A percentile compares a stretch with the other conserved stretches of the same genome.
Conservation (phyloP, 2,888 invertebrate genomes). For the Tiliacea citrago region DNA sequence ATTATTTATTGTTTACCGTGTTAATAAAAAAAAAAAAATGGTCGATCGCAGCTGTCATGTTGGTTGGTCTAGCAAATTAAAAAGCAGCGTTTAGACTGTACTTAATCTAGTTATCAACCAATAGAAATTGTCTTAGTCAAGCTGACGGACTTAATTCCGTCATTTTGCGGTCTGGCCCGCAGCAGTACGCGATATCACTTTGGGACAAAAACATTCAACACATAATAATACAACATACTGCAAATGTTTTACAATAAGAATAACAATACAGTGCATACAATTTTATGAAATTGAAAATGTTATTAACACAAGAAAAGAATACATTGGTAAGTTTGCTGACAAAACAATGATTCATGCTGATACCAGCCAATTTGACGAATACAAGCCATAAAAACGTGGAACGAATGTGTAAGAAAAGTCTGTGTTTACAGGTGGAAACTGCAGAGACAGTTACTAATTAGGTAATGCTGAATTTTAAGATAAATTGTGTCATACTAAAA, state of each 20-base stretch:
- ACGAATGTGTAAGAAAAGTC: conserved; percentile 4
- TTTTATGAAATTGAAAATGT: conserved; percentile 24
- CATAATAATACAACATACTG: background rate
- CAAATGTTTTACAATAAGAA: conserved; percentile 12
- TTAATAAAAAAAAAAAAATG: too few species aligned
- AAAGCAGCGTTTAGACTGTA: too few species aligned
- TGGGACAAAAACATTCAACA: background rate
- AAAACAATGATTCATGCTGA: conserved; percentile 35
- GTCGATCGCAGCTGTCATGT: too few species aligned
- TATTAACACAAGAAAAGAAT: conserved; percentile 32
- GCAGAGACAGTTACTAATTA: background rate
- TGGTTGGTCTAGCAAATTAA: too few species aligned
- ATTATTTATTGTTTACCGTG: too few species aligned
- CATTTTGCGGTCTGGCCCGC: background rate
- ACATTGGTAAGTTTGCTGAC: conserved; percentile 7
- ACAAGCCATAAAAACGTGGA: conserved; percentile 5
- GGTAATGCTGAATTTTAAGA: background rate
- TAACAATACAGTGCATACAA: conserved; percentile 20
- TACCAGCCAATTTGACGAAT: conserved; percentile 3
- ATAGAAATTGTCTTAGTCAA: too few species aligned
- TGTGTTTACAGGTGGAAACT: conserved; percentile 28
- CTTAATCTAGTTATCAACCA: too few species aligned
- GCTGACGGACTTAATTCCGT: background rate
- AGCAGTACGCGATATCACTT: background rate
- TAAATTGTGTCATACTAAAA: background rate